These are phyloP conservation scores for Microplitis manilae DNA, from an alignment of 2,888 invertebrate genomes.

Conservation along the genomic window DNA sequence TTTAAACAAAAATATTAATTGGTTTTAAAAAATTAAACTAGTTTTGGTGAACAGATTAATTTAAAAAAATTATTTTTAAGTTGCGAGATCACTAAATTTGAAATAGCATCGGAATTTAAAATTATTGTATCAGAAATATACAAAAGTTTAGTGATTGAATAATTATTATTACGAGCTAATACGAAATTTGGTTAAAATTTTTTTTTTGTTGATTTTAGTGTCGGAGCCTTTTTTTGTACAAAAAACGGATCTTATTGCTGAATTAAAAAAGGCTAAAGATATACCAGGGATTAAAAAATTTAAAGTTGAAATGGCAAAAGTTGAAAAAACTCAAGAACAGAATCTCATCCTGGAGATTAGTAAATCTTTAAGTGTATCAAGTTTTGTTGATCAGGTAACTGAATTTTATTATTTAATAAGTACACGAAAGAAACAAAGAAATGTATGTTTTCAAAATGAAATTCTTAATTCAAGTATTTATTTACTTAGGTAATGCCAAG, in stretches of 20 bases:
- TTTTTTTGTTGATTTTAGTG: slow-evolving; percentile 72
- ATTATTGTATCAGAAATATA: too few species aligned
- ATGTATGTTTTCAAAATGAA: too few species aligned
- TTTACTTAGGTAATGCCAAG: too few species aligned
- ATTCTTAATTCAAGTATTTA: too few species aligned
- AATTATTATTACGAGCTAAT: neutral
- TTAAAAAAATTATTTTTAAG: too few species aligned
- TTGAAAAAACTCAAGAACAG: slow-evolving; percentile 87
- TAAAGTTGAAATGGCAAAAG: slow-evolving; percentile 90
- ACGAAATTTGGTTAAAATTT: neutral
- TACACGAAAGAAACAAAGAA: too few species aligned
- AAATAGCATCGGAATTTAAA: too few species aligned
- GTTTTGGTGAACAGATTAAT: neutral
- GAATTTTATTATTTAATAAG: slow-evolving; percentile 3
- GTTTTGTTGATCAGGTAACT: slow-evolving; percentile 90
- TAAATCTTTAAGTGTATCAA: slow-evolving; percentile 87
- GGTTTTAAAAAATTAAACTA: neutral
- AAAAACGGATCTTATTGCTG: slow-evolving; percentile 91
- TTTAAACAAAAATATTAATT: too few species aligned
- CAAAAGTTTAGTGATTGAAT: too few species aligned
- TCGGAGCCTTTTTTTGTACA: slow-evolving; percentile 81
- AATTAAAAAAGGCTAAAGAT: slow-evolving; percentile 92
- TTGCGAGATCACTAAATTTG: too few species aligned
- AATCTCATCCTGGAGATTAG: slow-evolving; percentile 88
- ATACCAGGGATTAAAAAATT: slow-evolving; percentile 94